Base-by-base conservation (phyloP, 2,888 invertebrate genomes). In the Protophormia terraenovae region DNA sequence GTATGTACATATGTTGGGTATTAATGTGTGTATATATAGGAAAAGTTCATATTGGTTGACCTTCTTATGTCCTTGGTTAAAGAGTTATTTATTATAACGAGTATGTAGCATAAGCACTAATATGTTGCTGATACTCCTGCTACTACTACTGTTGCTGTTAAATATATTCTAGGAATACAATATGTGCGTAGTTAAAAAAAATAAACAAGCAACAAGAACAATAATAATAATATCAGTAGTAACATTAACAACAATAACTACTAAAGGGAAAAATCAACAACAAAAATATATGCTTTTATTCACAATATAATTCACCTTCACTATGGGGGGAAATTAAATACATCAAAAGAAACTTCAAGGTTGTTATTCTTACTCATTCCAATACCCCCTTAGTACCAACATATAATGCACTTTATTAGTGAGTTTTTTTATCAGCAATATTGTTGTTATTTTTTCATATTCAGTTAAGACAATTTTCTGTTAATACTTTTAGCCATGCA, bases 31-130 rank as follows among this genome's bases (percentile, higher is more conserved):
- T 27, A 41, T 64, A 62, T 19, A 27, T 6, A 35, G n/a, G 19
- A 32, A 24, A 38, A 67, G 16, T 55, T 71, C 19, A 62, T 22
- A 50, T 58, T 32, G 66, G 12, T 55, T 80, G 80, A 72, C 84
- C 84, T 84, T 80, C 58, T 66, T 45, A 22, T 80, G 84, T 84
- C 84, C 84, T 84, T 84, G 78, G 32, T 12, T 58, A 66, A 76
- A 58, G 55, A 72, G 76, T 80, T 80, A 76, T 84, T 80, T 67
- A 73, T 73, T 66, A 38, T 32, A 66, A 29, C 50, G 38, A 55
- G 14, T 47, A 47, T 55, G 62, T 53, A 47, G 73, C 66, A 60
- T 38, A 12, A 41, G 27, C 32, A 14, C 12, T 38, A 45, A 62
- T 29, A 41, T 64, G 45, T 62, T 47, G 38, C 50, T 75, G 27